Conservation (phyloP, 2,888 invertebrate genomes). For the Cordilura impudica region DNA sequence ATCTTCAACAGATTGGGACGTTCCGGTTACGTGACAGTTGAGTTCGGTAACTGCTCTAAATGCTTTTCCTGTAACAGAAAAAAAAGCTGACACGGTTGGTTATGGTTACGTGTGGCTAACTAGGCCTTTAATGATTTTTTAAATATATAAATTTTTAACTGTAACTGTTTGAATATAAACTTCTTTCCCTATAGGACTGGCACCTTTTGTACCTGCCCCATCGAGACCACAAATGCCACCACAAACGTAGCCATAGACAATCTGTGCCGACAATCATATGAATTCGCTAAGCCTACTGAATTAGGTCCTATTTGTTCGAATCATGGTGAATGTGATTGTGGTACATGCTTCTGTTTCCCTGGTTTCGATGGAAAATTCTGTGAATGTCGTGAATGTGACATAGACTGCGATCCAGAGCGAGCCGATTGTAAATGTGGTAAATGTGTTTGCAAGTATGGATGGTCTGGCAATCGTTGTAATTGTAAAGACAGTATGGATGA, state of each 20-base stretch:
- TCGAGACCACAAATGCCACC: conserved; percentile 68
- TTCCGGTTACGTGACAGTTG: no score
- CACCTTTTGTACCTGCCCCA: conserved; percentile 72
- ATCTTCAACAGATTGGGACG: no score
- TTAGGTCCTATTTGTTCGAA: conserved; percentile 82
- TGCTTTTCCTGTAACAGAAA: no score
- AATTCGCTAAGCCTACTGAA: conserved; percentile 65
- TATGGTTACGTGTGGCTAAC: no score
- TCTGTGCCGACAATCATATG: conserved; percentile 74
- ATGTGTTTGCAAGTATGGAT: conserved; percentile 83
- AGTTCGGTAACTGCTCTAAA: no score
- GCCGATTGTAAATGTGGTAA: conserved; percentile 87
- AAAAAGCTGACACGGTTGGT: no score
- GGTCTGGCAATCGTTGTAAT: conserved; percentile 80
- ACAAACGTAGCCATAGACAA: conserved; percentile 70
- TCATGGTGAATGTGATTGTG: conserved; percentile 88
- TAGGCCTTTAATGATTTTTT: no score
- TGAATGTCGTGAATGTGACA: conserved; percentile 81
- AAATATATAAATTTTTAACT: no score
- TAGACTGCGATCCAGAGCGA: conserved; percentile 82
- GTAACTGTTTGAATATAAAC: no score
- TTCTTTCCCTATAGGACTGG: conserved; percentile 68
- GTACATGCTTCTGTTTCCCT: conserved; percentile 84
- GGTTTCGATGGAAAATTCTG: conserved; percentile 82
- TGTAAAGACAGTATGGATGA: conserved; percentile 79